Evolutionary conservation across 2,888 invertebrate species (phyloP).

Genomic region (Platerodrilus igneus): DNA sequence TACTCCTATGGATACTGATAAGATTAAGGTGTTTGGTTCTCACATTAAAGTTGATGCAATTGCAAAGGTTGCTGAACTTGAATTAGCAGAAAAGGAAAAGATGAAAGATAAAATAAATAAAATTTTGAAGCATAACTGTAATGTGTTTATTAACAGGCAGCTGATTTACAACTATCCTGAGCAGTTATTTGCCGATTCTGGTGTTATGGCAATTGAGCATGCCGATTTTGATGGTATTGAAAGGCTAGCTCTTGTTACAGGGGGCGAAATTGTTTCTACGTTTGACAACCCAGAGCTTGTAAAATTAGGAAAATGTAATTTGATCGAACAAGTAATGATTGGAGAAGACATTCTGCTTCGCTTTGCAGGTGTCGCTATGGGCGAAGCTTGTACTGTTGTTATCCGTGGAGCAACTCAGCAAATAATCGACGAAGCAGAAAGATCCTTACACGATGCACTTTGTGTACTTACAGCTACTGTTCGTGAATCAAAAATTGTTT

Average conservation of each 20-base stretch:
- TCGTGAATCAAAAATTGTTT: conserved; percentile 85
- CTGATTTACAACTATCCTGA: conserved; percentile 99
- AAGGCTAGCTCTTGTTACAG: conserved; percentile 92
- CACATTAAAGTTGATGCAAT: conserved; percentile 88
- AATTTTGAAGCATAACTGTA: conserved; percentile 90
- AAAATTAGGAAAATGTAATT: conserved; percentile 87
- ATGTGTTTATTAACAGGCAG: conserved; percentile 98
- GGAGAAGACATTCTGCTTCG: conserved; percentile 94
- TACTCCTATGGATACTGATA: conserved; percentile 99
- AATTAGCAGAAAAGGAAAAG: conserved; percentile 97
- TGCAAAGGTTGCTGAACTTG: conserved; percentile 95
- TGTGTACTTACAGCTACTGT: conserved; percentile 96
- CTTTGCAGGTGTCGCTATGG: conserved; percentile 90
- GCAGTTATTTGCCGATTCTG: conserved; percentile 96
- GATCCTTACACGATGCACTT: conserved; percentile 96
- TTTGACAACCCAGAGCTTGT: conserved; percentile 92
- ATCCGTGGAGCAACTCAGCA: conserved; percentile 98
- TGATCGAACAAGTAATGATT: conserved; percentile 98
- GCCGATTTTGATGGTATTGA: conserved; percentile 99
- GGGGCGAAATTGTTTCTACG: conserved; percentile 97
- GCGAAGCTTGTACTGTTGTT: conserved; percentile 95
- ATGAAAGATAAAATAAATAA: conserved; percentile 99
- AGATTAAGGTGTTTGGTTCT: conserved; percentile 98
- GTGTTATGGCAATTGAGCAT: conserved; percentile 99
- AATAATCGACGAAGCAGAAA: conserved; percentile 96